Conservation (phyloP, 2,888 invertebrate genomes). For the Polydrusus pterygomalis region DNA sequence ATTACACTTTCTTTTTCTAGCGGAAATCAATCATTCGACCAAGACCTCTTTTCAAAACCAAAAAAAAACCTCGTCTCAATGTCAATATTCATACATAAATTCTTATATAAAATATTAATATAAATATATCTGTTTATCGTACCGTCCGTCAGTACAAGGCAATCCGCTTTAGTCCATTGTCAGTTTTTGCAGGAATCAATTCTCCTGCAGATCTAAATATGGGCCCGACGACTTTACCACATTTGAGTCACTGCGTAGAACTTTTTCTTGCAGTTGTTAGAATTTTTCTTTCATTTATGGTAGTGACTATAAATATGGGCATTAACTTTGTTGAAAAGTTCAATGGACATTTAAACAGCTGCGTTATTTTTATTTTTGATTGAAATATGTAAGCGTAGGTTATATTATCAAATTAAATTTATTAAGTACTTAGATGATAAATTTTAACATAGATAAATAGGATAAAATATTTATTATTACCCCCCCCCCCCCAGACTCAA, state of each 20-base stretch:
- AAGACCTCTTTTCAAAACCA: background rate
- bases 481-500: too few species aligned
- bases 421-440: too few species aligned
- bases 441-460: too few species aligned
- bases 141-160: background rate
- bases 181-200: slow-evolving; percentile 8
- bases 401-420: too few species aligned
- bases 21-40: background rate
- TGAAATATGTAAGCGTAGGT: too few species aligned
- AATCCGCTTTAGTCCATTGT: slow-evolving; percentile 8
- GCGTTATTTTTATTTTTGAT: background rate
- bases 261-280: slow-evolving; percentile 7
- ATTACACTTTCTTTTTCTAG: background rate
- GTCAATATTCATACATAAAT: slow-evolving; percentile 1
- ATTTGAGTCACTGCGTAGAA: slow-evolving; percentile 7
- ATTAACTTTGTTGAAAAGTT: background rate
- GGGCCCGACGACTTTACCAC: background rate
- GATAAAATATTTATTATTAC: too few species aligned
- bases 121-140: slow-evolving; percentile 12
- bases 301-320: background rate
- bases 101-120: too few species aligned
- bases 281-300: slow-evolving; percentile 13
- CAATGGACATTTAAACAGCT: slow-evolving; percentile 8
- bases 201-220: slow-evolving; percentile 7
- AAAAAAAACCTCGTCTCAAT: background rate